These are phyloP conservation scores for Cherax destructor DNA, from an alignment of 1,140 invertebrate genomes.

Conservation along the genomic window DNA sequence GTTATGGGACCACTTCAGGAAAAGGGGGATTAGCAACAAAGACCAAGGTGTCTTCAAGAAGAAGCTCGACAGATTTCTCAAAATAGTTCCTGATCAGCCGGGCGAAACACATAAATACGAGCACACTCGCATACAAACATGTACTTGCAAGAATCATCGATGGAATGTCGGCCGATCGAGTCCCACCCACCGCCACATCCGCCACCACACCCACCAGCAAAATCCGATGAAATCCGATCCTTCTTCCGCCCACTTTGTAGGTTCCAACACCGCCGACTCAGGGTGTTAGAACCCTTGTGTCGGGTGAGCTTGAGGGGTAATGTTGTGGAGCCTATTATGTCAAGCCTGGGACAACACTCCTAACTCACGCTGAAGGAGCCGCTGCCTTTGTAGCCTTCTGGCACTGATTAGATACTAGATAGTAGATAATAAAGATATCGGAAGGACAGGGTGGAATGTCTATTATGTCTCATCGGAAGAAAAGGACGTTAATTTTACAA, in stretches of 20 bases:
- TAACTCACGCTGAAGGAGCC: constrained; percentile 26
- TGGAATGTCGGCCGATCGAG: neutral
- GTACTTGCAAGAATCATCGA: neutral
- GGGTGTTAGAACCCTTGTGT: constrained; percentile 39
- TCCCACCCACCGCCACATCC: no score
- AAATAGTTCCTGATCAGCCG: no score
- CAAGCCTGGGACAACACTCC: constrained; percentile 16
- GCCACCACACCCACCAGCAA: neutral
- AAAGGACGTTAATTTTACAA: constrained; percentile 6
- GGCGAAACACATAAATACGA: no score
- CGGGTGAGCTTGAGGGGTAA: constrained; percentile 4
- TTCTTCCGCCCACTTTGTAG: constrained; percentile 28
- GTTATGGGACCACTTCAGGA: no score
- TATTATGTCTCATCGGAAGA: constrained; percentile 14
- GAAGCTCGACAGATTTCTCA: no score
- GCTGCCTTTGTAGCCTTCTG: constrained; percentile 13
- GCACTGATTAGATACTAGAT: constrained; percentile 52
- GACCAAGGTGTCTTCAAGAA: no score
- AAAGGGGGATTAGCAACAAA: no score
- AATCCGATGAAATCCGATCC: constrained; percentile 36
- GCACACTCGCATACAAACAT: no score
- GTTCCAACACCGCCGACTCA: constrained; percentile 7
- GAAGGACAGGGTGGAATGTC: neutral
- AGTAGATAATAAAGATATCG: neutral
- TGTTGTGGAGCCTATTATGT: constrained; percentile 44